Conservation (phyloP, 2,888 invertebrate genomes). For the Lottia scabra region DNA sequence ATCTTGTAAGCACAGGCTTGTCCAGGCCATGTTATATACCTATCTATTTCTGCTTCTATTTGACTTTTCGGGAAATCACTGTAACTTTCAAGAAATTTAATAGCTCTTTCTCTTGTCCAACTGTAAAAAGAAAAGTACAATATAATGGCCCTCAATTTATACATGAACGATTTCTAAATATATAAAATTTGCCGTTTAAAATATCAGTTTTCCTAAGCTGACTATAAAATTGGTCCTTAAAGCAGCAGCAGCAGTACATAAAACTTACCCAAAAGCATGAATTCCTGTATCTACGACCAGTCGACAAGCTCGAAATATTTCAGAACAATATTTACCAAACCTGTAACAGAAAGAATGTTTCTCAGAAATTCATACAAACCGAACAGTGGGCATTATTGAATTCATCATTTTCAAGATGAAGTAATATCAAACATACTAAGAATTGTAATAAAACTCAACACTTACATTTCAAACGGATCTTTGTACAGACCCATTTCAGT, state of each 20-base stretch:
- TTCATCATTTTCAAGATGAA: no score
- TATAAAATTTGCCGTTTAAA: no score
- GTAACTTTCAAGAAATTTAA: slow-evolving; percentile 49
- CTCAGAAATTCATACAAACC: no score
- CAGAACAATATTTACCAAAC: slow-evolving; percentile 49
- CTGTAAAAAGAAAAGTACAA: slow-evolving; percentile 30
- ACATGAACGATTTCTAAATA: no score
- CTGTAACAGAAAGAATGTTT: slow-evolving; percentile 25
- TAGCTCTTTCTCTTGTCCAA: slow-evolving; percentile 54
- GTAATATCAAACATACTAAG: no score
- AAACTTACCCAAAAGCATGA: slow-evolving; percentile 53
- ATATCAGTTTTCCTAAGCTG: no score
- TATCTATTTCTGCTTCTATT: slow-evolving; percentile 51
- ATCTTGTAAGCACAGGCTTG: slow-evolving; percentile 59
- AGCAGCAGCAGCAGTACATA: background rate
- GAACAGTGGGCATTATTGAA: no score
- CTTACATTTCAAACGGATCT: slow-evolving; percentile 59
- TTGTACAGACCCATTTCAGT: slow-evolving; percentile 67
- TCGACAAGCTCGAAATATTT: slow-evolving; percentile 59
- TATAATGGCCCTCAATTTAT: no score
- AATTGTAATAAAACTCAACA: slow-evolving; percentile 8
- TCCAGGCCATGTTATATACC: slow-evolving; percentile 64
- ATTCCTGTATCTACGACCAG: slow-evolving; percentile 63
- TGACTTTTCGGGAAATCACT: slow-evolving; percentile 39
- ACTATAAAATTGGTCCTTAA: no score